phyloP scores from a whole-genome alignment of 2,888 invertebrate genomes.

The Ceraclea dissimilis region DNA sequence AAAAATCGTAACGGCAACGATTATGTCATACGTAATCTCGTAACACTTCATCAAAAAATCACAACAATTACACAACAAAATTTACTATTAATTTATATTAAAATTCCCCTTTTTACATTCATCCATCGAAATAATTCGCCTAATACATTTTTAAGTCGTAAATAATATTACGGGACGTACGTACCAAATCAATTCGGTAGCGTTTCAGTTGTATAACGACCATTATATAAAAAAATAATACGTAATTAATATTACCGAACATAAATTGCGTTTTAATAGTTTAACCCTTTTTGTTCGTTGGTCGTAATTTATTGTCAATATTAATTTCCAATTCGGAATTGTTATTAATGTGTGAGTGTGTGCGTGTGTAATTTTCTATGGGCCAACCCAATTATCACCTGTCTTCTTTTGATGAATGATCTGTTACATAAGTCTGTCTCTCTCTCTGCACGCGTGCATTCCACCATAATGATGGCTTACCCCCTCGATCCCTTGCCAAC shows the following conservation, averaged over 20 bases:
- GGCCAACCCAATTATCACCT: conserved; percentile 24
- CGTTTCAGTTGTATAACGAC: not conserved
- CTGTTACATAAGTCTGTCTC: conserved; percentile 11
- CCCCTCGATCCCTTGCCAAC: conserved; percentile 12
- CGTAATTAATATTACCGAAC: not conserved
- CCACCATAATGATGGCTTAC: conserved; percentile 15
- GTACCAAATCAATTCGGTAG: not conserved
- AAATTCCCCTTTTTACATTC: not conserved
- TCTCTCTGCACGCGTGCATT: conserved; percentile 16
- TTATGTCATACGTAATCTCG: not conserved
- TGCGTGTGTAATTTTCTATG: conserved; percentile 14
- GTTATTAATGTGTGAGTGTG: not conserved
- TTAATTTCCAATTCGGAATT: not conserved
- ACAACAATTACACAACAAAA: not conserved
- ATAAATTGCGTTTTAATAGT: conserved; percentile 1
- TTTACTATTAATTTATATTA: not conserved
- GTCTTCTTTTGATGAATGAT: conserved; percentile 16
- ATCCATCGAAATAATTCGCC: no score
- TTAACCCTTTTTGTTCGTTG: conserved; percentile 5
- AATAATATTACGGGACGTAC: no score
- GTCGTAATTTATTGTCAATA: conserved; percentile 8
- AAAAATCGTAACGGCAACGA: no score
- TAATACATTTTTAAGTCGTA: no score
- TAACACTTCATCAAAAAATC: not conserved
- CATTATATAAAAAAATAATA: not conserved